A percentile compares a stretch with the other conserved stretches of the same genome.
Conservation (phyloP, 2,113 vertebrate species). For the Malurus alboscapulatus region DNA sequence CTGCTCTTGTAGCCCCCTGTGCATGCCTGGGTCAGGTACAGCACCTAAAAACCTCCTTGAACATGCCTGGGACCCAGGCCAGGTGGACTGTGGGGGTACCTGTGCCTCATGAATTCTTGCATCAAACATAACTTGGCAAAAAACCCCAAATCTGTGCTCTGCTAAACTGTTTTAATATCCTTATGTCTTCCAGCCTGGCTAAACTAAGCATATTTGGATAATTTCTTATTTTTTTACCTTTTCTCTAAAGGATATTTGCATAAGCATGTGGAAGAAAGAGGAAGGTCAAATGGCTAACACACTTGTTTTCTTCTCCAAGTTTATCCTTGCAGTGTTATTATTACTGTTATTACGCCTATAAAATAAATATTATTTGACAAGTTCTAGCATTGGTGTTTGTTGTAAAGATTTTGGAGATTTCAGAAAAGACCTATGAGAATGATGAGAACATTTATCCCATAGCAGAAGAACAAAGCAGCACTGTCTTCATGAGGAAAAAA, state of each 20-base stretch:
- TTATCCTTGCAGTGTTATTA: not conserved
- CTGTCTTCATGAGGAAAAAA: not conserved
- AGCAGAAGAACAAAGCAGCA: not conserved
- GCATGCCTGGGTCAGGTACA: not conserved
- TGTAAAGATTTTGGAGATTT: not conserved
- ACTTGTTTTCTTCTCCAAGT: not conserved
- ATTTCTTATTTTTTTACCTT: not conserved
- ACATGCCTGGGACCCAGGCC: not conserved
- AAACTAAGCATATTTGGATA: not conserved
- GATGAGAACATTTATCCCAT: not conserved
- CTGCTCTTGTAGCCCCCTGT: not conserved
- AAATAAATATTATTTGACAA: not conserved
- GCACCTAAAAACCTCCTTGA: not conserved
- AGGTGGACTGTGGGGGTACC: not conserved
- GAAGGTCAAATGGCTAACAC: not conserved
- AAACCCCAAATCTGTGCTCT: rapidly evolving
- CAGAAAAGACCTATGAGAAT: not conserved
- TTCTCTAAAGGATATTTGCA: not conserved
- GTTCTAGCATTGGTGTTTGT: not conserved
- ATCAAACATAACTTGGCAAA: not conserved
- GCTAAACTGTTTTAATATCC: not conserved
- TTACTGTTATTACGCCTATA: not conserved
- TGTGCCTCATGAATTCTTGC: not conserved
- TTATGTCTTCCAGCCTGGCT: not conserved
- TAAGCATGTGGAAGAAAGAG: not conserved